Conservation (phyloP, 2,888 invertebrate genomes). For the Sympetrum striolatum region DNA sequence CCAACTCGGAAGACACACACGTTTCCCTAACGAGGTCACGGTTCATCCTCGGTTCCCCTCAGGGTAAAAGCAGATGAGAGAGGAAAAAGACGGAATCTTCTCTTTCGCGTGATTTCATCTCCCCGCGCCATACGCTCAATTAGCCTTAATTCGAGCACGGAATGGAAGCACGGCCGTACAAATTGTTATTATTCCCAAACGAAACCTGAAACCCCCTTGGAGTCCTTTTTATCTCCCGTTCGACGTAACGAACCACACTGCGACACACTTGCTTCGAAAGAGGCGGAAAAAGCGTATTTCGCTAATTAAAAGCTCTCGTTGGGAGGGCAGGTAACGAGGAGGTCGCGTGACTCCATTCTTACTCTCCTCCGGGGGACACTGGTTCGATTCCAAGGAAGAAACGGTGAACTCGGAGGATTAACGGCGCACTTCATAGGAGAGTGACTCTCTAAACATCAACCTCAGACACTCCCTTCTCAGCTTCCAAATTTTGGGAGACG, state of each 20-base stretch:
- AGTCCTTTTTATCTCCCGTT: neutral
- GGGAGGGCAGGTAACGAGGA: neutral
- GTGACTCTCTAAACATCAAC: too few species aligned
- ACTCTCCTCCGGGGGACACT: neutral
- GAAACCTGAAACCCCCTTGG: neutral
- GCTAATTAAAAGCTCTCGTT: neutral
- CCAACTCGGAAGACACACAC: neutral
- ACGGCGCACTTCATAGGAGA: too few species aligned
- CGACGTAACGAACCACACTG: neutral
- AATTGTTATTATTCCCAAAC: neutral
- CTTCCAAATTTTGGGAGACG: too few species aligned
- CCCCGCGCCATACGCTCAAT: conserved; percentile 10
- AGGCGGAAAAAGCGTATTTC: neutral
- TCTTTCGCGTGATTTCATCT: neutral
- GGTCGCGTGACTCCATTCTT: neutral
- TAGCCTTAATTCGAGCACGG: conserved; percentile 26
- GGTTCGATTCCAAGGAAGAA: neutral
- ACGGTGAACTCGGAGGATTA: too few species aligned
- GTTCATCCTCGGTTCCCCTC: neutral
- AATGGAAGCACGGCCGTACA: neutral
- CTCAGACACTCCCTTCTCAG: too few species aligned
- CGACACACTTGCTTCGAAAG: neutral
- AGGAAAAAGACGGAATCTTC: neutral
- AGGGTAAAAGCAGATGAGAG: neutral
- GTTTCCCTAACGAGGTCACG: conserved; percentile 7